Evolutionary conservation across 2,888 invertebrate species (phyloP).

Genomic region (Germaria angustata): DNA sequence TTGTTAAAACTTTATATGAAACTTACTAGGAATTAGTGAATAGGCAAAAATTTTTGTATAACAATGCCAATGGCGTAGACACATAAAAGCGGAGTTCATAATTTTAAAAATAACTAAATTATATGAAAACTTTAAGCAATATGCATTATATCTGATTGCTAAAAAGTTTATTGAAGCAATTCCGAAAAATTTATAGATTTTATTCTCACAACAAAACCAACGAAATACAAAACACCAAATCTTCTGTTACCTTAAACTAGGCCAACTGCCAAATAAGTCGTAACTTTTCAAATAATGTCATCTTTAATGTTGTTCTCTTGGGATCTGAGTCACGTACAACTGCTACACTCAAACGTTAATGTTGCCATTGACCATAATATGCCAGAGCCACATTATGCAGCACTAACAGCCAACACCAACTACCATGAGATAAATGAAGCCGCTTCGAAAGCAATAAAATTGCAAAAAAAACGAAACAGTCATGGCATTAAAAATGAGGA

Average conservation of each 20-base stretch:
- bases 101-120: too few relatives aligned
- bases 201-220: too few relatives aligned
- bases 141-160: too few relatives aligned
- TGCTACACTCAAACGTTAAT: constrained; percentile 21
- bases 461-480: neutral
- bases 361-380: constrained; percentile 24
- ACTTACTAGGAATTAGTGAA: too few relatives aligned
- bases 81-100: too few relatives aligned
- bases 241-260: constrained; percentile 18
- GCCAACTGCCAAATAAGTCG: constrained; percentile 50
- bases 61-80: too few relatives aligned
- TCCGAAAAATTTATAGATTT: too few relatives aligned
- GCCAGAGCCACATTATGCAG: neutral
- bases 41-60: too few relatives aligned
- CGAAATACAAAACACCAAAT: too few relatives aligned
- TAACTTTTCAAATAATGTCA: constrained; percentile 39
- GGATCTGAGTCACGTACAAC: constrained; percentile 21
- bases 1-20: too few relatives aligned
- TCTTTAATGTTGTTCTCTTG: neutral
- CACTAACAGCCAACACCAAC: neutral
- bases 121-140: too few relatives aligned
- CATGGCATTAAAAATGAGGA: constrained; percentile 21
- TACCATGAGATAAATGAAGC: neutral
- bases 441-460: constrained; percentile 26
- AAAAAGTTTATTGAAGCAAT: too few relatives aligned